A percentile compares a stretch with the other conserved stretches of the same genome.
Conservation (phyloP, 2,797 vertebrate genomes). For the Remorina albescens region DNA sequence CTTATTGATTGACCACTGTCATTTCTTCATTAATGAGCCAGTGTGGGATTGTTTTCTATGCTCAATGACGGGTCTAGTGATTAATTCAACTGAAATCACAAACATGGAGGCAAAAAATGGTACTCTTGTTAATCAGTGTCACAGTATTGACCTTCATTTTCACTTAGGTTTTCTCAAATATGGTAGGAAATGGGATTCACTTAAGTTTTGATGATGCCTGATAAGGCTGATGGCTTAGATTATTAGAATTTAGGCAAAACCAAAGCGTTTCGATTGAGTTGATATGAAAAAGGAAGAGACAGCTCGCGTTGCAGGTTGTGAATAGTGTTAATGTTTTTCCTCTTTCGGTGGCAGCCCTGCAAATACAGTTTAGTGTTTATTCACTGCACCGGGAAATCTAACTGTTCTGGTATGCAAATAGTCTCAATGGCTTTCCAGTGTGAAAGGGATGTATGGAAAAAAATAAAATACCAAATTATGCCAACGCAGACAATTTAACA, state of each 20-base stretch:
- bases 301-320: constrained; percentile 41
- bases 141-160: neutral
- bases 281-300: constrained; percentile 18
- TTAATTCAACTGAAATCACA: constrained; percentile 35
- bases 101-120: neutral
- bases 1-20: constrained; percentile 28
- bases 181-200: constrained; percentile 1
- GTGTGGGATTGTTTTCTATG: constrained; percentile 14
- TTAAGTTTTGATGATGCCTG: no score
- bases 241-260: constrained; percentile 33
- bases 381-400: constrained; percentile 65
- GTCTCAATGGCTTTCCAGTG: constrained; percentile 43
- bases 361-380: constrained; percentile 48
- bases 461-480: constrained; percentile 10
- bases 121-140: neutral
- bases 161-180: neutral
- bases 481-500: constrained; percentile 34
- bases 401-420: constrained; percentile 63
- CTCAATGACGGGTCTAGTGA: constrained; percentile 35
- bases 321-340: constrained; percentile 26
- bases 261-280: constrained; percentile 1
- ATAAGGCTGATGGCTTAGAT: neutral
- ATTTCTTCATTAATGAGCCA: constrained; percentile 40
- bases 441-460: constrained; percentile 15
- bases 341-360: constrained; percentile 34